Evolutionary conservation across 2,888 invertebrate species (phyloP).

Genomic region (Hanleya hanleyi): DNA sequence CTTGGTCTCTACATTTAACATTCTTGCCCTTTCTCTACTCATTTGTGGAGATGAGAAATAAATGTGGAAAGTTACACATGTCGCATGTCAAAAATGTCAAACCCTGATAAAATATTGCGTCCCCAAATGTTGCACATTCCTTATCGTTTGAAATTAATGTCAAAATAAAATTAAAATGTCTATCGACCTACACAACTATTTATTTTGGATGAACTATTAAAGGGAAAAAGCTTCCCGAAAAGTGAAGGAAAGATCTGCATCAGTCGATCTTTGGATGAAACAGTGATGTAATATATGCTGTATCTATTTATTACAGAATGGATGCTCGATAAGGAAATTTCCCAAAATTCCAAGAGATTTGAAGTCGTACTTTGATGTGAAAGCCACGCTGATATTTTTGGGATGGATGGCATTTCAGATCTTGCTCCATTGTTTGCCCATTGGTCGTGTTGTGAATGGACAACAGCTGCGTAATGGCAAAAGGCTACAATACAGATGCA

Average conservation of each 20-base stretch:
- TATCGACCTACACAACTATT: no score
- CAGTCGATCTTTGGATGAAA: not conserved
- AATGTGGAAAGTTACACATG: no score
- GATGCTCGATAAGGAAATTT: slow-evolving; percentile 49
- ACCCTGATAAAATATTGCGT: no score
- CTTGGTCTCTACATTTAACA: not conserved
- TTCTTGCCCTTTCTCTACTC: not conserved
- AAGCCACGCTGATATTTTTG: slow-evolving; percentile 63
- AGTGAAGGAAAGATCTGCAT: not conserved
- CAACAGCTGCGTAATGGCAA: slow-evolving; percentile 60
- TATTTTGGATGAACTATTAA: no score
- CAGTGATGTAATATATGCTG: no score
- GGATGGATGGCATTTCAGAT: slow-evolving; percentile 71
- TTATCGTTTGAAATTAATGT: no score
- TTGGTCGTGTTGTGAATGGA: slow-evolving; percentile 64
- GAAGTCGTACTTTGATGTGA: slow-evolving; percentile 57
- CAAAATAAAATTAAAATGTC: no score
- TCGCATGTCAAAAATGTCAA: no score
- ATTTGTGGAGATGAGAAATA: no score
- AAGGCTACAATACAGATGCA: slow-evolving; percentile 68
- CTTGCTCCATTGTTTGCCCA: slow-evolving; percentile 63
- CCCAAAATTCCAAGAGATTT: slow-evolving; percentile 48
- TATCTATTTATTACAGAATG: slow-evolving; percentile 44
- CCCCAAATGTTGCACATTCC: no score
- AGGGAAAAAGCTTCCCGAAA: not conserved